Percentiles rank a stretch among this genome's conserved stretches.
Conservation (phyloP, 1,140 invertebrate species). For the Parapsyche elsis region DNA sequence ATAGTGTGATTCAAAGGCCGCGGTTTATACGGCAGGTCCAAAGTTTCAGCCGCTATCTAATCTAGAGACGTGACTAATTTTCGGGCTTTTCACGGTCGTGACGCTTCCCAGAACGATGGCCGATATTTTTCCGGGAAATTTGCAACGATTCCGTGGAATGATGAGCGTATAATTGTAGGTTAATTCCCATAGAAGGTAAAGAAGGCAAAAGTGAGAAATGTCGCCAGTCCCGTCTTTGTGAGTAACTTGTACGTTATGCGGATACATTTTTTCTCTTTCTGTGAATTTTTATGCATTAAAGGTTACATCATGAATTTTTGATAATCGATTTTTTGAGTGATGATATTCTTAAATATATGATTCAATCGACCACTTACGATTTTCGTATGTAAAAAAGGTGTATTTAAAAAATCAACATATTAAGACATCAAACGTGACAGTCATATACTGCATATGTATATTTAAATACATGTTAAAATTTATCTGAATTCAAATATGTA, state of each 20-base stretch:
- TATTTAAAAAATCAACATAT: too few relatives aligned
- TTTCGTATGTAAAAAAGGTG: too few relatives aligned
- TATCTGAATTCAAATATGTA: too few relatives aligned
- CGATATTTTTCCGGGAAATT: slow-evolving; percentile 18
- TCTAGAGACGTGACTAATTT: slow-evolving; percentile 36
- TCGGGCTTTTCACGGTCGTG: slow-evolving; percentile 10
- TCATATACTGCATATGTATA: neutral
- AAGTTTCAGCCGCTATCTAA: slow-evolving; percentile 3
- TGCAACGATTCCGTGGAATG: slow-evolving; percentile 6
- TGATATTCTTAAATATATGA: too few relatives aligned
- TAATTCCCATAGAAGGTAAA: slow-evolving; percentile 13
- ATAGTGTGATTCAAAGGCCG: slow-evolving; percentile 22
- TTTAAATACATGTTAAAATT: neutral
- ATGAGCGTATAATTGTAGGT: slow-evolving; percentile 13
- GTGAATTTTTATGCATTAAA: neutral
- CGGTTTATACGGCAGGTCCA: neutral
- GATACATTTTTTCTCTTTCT: neutral
- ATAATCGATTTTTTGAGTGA: too few relatives aligned
- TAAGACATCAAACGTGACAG: neutral
- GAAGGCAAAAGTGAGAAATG: neutral
- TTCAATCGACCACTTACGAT: too few relatives aligned
- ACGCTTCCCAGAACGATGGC: slow-evolving; percentile 8
- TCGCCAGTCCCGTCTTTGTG: neutral
- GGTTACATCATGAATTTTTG: neutral
- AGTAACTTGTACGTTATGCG: slow-evolving; percentile 25